phyloP scores from a whole-genome alignment of 2,797 vertebrate species.

The Hypotaenidia philippensis region DNA sequence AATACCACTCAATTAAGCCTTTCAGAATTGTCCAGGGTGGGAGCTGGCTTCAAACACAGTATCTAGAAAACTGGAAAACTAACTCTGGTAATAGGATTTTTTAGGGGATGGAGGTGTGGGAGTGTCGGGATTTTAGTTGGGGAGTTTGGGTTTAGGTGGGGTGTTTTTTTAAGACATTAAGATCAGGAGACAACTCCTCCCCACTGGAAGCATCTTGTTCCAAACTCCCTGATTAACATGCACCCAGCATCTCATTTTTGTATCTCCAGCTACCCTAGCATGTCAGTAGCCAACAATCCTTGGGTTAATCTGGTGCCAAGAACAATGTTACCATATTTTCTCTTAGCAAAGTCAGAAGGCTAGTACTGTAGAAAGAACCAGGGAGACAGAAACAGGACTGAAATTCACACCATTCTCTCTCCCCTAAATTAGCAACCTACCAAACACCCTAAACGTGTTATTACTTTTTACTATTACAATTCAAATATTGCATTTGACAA shows the following conservation, averaged over 20 bases:
- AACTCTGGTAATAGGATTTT: too few species aligned
- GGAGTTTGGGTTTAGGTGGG: not conserved
- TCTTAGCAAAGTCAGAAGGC: not conserved
- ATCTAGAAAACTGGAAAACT: not conserved
- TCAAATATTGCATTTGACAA: not conserved
- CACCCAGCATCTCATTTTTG: not conserved
- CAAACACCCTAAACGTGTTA: not conserved
- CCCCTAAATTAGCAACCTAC: not conserved
- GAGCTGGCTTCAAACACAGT: not conserved
- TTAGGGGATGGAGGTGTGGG: accelerated
- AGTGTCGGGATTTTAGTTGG: not conserved
- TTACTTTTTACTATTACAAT: not conserved
- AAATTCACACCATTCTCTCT: not conserved
- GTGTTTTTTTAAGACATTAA: not conserved
- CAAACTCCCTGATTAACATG: not conserved
- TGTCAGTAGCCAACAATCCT: not conserved
- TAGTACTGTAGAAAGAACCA: not conserved
- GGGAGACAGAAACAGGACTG: not conserved
- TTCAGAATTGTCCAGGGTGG: not conserved
- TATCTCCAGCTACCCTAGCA: not conserved
- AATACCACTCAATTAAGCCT: not conserved
- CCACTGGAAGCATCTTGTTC: not conserved
- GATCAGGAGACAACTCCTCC: not conserved
- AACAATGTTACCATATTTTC: not conserved
- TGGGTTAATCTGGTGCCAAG: not conserved